Evolutionary conservation across 2,888 invertebrate genomes (phyloP), one percentile per base, ranked within the genome.

Genomic region (Cerastis rubricosa): DNA sequence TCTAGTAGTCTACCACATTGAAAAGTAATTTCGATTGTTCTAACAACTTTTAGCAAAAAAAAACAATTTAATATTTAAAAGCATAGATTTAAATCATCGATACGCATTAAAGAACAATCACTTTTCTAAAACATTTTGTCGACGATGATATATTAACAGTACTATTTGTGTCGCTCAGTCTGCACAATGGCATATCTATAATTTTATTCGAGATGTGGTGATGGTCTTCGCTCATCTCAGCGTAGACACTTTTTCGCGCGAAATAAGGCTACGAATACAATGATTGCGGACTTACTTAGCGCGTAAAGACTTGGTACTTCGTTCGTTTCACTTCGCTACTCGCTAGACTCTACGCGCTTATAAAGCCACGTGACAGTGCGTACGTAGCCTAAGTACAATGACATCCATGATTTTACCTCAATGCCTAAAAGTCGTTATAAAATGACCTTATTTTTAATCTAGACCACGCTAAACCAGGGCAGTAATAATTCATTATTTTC

Each of bases 401-500:
- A 59, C 57, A 14, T 25, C 57, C 14, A n/a, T 12, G n/a, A 54
- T 11, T 54, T 54, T n/a, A 59, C 19, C 29, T 3, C 29, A 29
- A 59, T 4, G 29, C 29, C 8, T 25, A 45, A 63, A 79, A 47
- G n/a, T 25, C n/a, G 5, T 40, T 19, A 7, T 49, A 19, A 54
- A 47, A 64, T 65, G 35, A 40, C 63, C 65, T 70, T 54, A 73
- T 71, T 70, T 63, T 25, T 66, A 67, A 67, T 54, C 57, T 70
- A 76, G 70, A 84, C n/a, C 22, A 54, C 59, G 35, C 49, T 66
- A 69, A 85, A 82, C 75, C 76, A 84, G 57, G 25, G 25, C 78
- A 81, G 78, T 79, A 72, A 80, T 71, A 78, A 82, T 78, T 85
- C 77, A 83, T 81, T 81, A 85, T 73, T 73, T 75, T 59, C 47